A percentile compares a stretch with the other conserved stretches of the same genome.
Conservation (phyloP, 2,888 invertebrate genomes). For the Gasteruption jaculator region DNA sequence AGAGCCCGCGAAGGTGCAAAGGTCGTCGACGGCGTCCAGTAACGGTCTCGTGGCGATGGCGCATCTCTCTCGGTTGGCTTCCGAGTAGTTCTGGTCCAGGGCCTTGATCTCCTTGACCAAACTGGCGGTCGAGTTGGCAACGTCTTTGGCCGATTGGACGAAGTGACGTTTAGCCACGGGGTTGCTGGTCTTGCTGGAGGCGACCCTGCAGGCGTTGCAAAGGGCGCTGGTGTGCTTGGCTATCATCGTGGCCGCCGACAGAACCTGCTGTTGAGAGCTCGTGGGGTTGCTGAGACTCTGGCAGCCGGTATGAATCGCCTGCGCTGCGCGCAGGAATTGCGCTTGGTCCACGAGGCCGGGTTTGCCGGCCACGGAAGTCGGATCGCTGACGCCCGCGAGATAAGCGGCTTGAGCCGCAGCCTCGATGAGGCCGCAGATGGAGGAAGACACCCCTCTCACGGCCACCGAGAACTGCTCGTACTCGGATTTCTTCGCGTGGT, state of each 20-base stretch:
- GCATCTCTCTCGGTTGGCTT: conserved; percentile 69
- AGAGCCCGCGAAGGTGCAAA: conserved; percentile 84
- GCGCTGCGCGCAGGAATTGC: conserved; percentile 80
- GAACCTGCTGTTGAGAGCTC: conserved; percentile 74
- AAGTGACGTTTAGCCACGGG: conserved; percentile 94
- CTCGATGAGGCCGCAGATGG: conserved; percentile 90
- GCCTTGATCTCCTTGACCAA: conserved; percentile 94
- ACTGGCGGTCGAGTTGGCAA: conserved; percentile 91
- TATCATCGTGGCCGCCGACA: conserved; percentile 88
- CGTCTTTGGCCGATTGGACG: conserved; percentile 95
- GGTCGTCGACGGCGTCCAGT: conserved; percentile 83
- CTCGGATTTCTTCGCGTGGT: conserved; percentile 82
- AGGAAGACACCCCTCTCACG: conserved; percentile 77
- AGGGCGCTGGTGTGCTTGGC: conserved; percentile 95
- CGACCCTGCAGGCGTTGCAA: conserved; percentile 91
- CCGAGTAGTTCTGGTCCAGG: conserved; percentile 78
- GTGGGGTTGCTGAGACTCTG: conserved; percentile 67
- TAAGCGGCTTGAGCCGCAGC: conserved; percentile 94
- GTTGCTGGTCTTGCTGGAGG: conserved; percentile 85
- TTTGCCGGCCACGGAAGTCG: conserved; percentile 81
- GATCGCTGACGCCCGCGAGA: conserved; percentile 89
- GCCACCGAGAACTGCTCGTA: conserved; percentile 80
- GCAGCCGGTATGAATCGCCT: conserved; percentile 88
- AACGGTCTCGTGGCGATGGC: conserved; percentile 79
- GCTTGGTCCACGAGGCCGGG: conserved; percentile 87